Conservation (phyloP, 1,140 invertebrate species). For the Antheraea mylitta region DNA sequence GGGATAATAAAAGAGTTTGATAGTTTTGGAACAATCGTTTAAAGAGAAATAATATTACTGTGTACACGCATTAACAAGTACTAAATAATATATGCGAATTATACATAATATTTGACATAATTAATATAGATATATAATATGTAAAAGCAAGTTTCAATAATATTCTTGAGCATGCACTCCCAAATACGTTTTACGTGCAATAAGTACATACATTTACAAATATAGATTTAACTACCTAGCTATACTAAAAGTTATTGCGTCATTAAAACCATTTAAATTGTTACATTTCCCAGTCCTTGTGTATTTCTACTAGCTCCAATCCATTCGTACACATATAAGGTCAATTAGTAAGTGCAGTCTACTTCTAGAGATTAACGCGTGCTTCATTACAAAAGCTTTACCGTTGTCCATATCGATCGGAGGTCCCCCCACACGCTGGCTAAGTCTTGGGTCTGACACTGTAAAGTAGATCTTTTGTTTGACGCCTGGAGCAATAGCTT, state of each 20-base stretch:
- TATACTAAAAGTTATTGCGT: slow-evolving; percentile 8
- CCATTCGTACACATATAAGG: slow-evolving; percentile 60
- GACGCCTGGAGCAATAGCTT: slow-evolving; percentile 89
- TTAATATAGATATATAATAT: background rate
- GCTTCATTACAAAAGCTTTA: slow-evolving; percentile 78
- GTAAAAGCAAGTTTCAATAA: background rate
- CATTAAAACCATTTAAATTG: background rate
- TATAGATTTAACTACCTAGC: background rate
- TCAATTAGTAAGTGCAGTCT: slow-evolving; percentile 75
- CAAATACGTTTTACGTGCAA: slow-evolving; percentile 8
- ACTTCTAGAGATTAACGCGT: slow-evolving; percentile 60
- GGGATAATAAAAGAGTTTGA: too few relatives aligned
- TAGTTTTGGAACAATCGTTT: too few relatives aligned
- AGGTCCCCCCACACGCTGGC: slow-evolving; percentile 85
- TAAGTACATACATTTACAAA: slow-evolving; percentile 1
- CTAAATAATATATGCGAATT: background rate
- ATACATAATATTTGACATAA: background rate
- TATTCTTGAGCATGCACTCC: background rate
- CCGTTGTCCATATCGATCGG: slow-evolving; percentile 93
- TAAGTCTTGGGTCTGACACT: slow-evolving; percentile 87
- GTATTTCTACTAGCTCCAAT: slow-evolving; percentile 20
- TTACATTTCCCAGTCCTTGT: slow-evolving; percentile 27
- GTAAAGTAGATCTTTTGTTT: slow-evolving; percentile 97
- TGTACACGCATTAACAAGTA: background rate
- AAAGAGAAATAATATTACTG: too few relatives aligned